Evolutionary conservation across 2,113 vertebrate species (phyloP).

Genomic region (Cairina moschata): DNA sequence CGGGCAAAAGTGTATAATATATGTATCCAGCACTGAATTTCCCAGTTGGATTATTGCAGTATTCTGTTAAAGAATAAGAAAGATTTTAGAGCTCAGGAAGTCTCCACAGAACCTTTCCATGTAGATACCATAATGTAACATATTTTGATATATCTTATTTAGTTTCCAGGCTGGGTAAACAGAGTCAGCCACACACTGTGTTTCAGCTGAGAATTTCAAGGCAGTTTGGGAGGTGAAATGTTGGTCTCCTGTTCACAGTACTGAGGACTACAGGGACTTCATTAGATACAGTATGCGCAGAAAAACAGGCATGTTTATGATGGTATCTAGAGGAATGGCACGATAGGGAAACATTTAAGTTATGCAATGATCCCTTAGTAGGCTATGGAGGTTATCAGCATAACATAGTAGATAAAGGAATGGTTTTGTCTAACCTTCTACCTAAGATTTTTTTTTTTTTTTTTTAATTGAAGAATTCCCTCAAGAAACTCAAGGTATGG

Average conservation of each 20-base stretch:
- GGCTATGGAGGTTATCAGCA: not conserved
- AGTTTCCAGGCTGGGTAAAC: not conserved
- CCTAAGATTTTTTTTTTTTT: not conserved
- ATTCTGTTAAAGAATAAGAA: not conserved
- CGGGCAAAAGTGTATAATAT: not conserved
- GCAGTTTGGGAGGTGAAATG: not conserved
- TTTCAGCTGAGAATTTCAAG: not conserved
- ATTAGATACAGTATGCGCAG: not conserved
- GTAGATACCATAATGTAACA: not conserved
- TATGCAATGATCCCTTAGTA: not conserved
- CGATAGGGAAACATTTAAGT: not conserved
- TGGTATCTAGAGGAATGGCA: not conserved
- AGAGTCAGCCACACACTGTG: not conserved
- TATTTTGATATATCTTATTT: not conserved
- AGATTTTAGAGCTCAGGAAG: not conserved
- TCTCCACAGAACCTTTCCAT: not conserved
- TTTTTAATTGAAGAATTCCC: not conserved
- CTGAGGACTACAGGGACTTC: not conserved
- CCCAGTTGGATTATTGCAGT: not conserved
- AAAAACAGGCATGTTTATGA: not conserved
- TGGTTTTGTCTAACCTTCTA: not conserved
- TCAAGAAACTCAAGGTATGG: not conserved
- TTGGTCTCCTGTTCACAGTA: not conserved
- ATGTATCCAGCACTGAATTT: not conserved
- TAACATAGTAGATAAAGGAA: not conserved